These are phyloP conservation scores for Fragum sueziense DNA, from an alignment of 2,888 invertebrate species.

Conservation along the genomic window DNA sequence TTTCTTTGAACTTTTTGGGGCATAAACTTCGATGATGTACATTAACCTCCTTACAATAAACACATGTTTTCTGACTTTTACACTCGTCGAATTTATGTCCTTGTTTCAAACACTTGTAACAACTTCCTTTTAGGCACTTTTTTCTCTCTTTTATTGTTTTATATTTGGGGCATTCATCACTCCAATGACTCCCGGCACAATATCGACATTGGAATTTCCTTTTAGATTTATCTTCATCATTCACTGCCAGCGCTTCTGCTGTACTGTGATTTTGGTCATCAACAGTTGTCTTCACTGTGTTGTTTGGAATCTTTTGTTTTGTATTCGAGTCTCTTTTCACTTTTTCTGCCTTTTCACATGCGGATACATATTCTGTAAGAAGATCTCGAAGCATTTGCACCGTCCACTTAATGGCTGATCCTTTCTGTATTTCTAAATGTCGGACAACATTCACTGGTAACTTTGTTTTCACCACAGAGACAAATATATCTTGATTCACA, in stretches of 20 bases:
- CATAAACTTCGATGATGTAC: slow-evolving; percentile 11
- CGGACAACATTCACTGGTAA: slow-evolving; percentile 27
- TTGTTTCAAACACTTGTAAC: slow-evolving; percentile 31
- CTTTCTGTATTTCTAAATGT: slow-evolving; percentile 38
- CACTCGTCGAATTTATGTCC: slow-evolving; percentile 6
- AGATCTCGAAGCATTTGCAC: not conserved
- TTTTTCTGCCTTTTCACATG: slow-evolving; percentile 23
- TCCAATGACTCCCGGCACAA: slow-evolving; percentile 31
- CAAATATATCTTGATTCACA: slow-evolving; percentile 29
- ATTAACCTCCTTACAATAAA: not conserved
- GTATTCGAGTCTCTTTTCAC: not conserved
- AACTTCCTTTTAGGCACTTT: slow-evolving; percentile 13
- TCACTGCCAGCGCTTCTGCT: slow-evolving; percentile 9
- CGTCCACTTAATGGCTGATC: slow-evolving; percentile 16
- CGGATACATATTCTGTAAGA: slow-evolving; percentile 29
- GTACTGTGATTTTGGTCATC: not conserved
- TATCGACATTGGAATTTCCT: slow-evolving; percentile 21
- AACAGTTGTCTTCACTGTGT: too few relatives aligned
- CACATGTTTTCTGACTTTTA: not conserved
- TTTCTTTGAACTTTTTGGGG: slow-evolving; percentile 15
- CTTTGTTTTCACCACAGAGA: slow-evolving; percentile 25
- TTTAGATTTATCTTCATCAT: not conserved
- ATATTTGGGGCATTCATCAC: slow-evolving; percentile 35
- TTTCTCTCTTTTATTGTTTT: slow-evolving; percentile 30
- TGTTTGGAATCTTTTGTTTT: not conserved